A percentile compares a stretch with the other conserved stretches of the same genome.
Evolutionary conservation across 2,113 vertebrate genomes (phyloP).

Genomic region (Rhizomys pruinosus): DNA sequence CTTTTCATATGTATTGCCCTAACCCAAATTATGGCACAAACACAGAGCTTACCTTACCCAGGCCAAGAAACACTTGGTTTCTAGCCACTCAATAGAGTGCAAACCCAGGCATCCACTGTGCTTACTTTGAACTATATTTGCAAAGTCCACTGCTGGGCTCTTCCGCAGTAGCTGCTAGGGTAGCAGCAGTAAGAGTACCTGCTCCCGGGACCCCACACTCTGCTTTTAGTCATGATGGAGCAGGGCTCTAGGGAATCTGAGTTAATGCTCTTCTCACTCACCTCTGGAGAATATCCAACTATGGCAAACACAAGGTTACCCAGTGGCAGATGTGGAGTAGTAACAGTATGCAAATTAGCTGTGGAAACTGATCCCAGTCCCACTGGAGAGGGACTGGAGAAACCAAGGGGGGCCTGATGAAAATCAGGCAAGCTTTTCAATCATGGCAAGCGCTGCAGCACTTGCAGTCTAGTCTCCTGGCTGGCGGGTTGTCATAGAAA

Average conservation of each 20-base stretch:
- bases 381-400: conserved; percentile 37
- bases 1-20: too few relatives aligned
- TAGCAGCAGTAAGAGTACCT: background rate
- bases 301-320: background rate
- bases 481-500: conserved; percentile 79
- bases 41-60: background rate
- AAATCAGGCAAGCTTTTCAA: conserved; percentile 66
- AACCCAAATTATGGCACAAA: background rate
- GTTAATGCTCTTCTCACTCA: background rate
- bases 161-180: background rate
- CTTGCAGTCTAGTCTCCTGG: conserved; percentile 56
- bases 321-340: conserved; percentile 55
- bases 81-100: background rate
- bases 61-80: background rate
- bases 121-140: background rate
- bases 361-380: conserved; percentile 48
- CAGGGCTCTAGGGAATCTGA: conserved; percentile 14
- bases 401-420: conserved; percentile 54
- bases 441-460: conserved; percentile 34
- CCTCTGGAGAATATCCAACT: conserved; percentile 64
- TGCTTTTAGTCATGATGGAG: conserved; percentile 15
- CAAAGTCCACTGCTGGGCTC: background rate
- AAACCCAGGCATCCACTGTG: background rate
- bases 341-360: conserved; percentile 62
- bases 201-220: background rate